Conservation (phyloP, 2,888 invertebrate genomes). For the Sericinus montela region DNA sequence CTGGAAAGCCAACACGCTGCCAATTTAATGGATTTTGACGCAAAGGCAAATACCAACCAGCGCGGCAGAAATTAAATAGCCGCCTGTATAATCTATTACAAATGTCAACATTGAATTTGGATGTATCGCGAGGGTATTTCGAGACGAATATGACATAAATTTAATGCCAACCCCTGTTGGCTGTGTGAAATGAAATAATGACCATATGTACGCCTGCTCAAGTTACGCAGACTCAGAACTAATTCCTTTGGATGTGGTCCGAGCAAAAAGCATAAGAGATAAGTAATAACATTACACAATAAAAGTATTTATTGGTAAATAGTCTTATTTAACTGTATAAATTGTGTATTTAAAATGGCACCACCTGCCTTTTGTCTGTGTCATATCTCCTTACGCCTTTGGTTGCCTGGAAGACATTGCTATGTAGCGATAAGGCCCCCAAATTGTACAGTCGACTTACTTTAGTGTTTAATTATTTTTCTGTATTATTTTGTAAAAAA, state of each 20-base stretch:
- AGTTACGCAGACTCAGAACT: constrained; percentile 63
- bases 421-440: no score
- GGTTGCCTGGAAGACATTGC: no score
- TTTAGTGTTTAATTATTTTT: no score
- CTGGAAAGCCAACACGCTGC: not conserved
- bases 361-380: no score
- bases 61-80: constrained; percentile 31
- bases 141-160: constrained; percentile 72
- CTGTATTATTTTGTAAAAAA: no score
- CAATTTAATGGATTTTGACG: not conserved
- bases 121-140: constrained; percentile 41
- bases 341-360: no score
- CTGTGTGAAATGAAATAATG: constrained; percentile 66
- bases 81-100: constrained; percentile 63
- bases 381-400: no score
- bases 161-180: constrained; percentile 66
- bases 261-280: constrained; percentile 24
- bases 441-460: no score
- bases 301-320: no score
- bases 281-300: no score
- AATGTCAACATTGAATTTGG: constrained; percentile 73
- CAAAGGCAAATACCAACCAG: constrained; percentile 37
- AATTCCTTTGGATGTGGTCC: constrained; percentile 41
- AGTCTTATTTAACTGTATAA: no score
- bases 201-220: constrained; percentile 69